Evolutionary conservation across 1,140 invertebrate genomes (phyloP).

Genomic region (Philopotamus ludificatus): DNA sequence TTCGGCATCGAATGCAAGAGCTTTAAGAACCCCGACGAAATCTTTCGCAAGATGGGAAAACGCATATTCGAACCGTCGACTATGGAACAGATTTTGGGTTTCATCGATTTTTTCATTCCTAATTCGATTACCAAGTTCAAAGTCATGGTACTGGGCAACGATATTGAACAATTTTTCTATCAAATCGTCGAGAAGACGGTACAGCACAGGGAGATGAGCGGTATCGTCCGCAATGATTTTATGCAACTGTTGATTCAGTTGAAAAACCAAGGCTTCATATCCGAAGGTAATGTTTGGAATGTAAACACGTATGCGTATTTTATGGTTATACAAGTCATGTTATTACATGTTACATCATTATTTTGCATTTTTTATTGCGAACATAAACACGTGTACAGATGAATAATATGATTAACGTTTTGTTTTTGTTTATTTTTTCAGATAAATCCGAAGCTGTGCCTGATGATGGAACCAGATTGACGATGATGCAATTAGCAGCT

Average conservation of each 20-base stretch:
- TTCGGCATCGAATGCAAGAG: constrained; percentile 64
- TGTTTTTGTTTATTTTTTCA: no score
- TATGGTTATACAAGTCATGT: no score
- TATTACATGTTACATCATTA: no score
- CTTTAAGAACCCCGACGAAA: constrained; percentile 56
- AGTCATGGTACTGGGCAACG: constrained; percentile 10
- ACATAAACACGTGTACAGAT: no score
- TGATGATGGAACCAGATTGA: no score
- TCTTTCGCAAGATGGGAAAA: constrained; percentile 56
- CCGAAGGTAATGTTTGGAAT: neutral
- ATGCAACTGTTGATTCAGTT: constrained; percentile 62
- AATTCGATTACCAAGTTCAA: constrained; percentile 6
- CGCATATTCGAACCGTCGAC: constrained; percentile 43
- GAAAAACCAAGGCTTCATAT: constrained; percentile 49
- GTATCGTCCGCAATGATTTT: constrained; percentile 58
- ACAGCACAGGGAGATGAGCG: constrained; percentile 51
- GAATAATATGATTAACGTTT: no score
- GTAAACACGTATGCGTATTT: no score
- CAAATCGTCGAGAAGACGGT: constrained; percentile 58
- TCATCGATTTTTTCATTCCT: constrained; percentile 24
- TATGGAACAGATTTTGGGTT: constrained; percentile 8
- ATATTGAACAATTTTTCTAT: constrained; percentile 52
- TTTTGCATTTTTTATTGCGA: no score
- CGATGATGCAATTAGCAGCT: neutral
- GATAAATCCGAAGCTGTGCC: no score